A percentile compares a stretch with the other conserved stretches of the same genome.
Evolutionary conservation across 2,113 vertebrate species (phyloP).

Genomic region (Falco punctatus): DNA sequence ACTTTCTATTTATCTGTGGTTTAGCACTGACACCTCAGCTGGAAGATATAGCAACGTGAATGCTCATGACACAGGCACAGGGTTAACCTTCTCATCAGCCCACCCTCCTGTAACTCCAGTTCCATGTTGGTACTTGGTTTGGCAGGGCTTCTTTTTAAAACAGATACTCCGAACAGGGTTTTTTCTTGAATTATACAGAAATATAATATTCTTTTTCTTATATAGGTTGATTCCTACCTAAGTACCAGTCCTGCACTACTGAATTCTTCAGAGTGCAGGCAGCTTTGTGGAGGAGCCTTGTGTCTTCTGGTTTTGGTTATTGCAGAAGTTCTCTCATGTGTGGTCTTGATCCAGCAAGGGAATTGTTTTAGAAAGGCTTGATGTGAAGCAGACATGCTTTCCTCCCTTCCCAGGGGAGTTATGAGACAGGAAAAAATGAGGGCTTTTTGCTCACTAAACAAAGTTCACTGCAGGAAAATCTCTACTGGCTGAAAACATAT

Average conservation of each 20-base stretch:
- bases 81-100: neutral
- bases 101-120: neutral
- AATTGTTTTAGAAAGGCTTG: conserved; percentile 34
- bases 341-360: neutral
- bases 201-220: neutral
- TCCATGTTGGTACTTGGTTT: neutral
- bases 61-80: neutral
- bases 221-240: neutral
- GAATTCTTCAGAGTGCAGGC: neutral
- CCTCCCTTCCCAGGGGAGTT: neutral
- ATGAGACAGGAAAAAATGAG: neutral
- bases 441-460: neutral
- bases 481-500: neutral
- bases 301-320: neutral
- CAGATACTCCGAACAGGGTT: neutral
- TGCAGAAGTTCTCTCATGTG: conserved; percentile 1
- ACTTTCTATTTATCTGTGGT: neutral
- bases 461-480: neutral
- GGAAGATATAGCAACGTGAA: neutral
- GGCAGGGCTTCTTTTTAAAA: neutral
- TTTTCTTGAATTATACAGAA: neutral
- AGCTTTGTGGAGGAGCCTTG: neutral
- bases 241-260: neutral
- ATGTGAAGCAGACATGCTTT: conserved; percentile 41
- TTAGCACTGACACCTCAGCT: neutral